phyloP scores from a whole-genome alignment of 2,797 vertebrate species.

The Myotis vivesi region DNA sequence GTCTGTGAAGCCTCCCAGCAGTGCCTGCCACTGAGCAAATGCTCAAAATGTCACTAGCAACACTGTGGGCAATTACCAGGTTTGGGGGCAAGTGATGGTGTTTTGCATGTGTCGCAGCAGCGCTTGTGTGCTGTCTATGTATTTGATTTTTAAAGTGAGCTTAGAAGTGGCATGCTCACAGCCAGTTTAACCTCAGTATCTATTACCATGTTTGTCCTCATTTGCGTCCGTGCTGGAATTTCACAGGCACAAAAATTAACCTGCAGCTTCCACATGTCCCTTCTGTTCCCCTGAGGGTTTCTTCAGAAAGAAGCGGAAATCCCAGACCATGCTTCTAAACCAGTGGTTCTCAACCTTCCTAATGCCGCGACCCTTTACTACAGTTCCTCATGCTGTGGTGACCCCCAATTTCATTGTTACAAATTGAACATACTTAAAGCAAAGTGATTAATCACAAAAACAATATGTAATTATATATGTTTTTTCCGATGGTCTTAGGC shows the following conservation, averaged over 20 bases:
- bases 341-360: too few species aligned
- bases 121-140: neutral
- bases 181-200: accelerated
- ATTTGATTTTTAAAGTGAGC: neutral
- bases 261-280: neutral
- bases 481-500: too few species aligned
- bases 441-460: too few species aligned
- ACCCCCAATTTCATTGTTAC: too few species aligned
- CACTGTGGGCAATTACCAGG: too few species aligned
- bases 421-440: too few species aligned
- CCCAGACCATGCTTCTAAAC: neutral
- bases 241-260: neutral
- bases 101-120: neutral
- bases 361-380: too few species aligned
- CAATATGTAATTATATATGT: too few species aligned
- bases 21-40: neutral
- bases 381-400: too few species aligned
- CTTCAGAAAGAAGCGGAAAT: neutral
- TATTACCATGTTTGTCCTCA: accelerated
- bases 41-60: neutral
- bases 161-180: accelerated
- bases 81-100: neutral
- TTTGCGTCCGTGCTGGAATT: accelerated
- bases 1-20: neutral
- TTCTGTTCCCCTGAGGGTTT: neutral